A percentile compares a stretch with the other conserved stretches of the same genome.
phyloP scores from a whole-genome alignment of 2,113 vertebrate genomes.

The Psettodes erumei region DNA sequence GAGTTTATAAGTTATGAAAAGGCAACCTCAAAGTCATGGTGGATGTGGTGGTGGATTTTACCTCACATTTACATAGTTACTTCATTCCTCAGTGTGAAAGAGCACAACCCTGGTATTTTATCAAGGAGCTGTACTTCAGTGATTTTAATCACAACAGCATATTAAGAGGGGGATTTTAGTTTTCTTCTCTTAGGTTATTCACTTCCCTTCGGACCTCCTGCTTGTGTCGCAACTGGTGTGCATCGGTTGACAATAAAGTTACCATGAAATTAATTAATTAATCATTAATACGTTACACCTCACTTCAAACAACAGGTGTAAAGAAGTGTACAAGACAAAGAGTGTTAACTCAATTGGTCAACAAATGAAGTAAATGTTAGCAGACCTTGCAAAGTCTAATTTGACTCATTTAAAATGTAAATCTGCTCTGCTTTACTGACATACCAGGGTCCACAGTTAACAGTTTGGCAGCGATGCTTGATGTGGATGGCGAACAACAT shows the following conservation, averaged over 20 bases:
- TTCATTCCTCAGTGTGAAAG: neutral
- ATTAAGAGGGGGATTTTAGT: neutral
- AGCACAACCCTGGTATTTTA: neutral
- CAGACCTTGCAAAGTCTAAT: neutral
- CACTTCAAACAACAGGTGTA: conserved; percentile 1
- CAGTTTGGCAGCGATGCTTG: neutral
- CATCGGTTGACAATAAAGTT: neutral
- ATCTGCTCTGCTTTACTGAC: neutral
- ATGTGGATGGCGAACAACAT: neutral
- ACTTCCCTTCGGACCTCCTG: too few relatives aligned
- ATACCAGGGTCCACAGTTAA: too few relatives aligned
- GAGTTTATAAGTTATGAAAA: neutral
- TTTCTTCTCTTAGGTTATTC: conserved; percentile 17
- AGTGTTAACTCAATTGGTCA: neutral
- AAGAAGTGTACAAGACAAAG: too few relatives aligned
- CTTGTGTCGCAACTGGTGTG: neutral
- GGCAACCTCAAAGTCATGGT: neutral
- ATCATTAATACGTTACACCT: neutral
- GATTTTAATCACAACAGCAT: neutral
- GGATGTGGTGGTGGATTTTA: neutral
- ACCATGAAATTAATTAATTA: neutral
- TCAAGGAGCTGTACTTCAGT: neutral
- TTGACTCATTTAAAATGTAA: too few relatives aligned
- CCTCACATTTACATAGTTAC: neutral
- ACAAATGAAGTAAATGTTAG: neutral